Evolutionary conservation across 2,113 vertebrate genomes (phyloP), one percentile per base, ranked within the genome.

Genomic region (Gymnorhina tibicen): DNA sequence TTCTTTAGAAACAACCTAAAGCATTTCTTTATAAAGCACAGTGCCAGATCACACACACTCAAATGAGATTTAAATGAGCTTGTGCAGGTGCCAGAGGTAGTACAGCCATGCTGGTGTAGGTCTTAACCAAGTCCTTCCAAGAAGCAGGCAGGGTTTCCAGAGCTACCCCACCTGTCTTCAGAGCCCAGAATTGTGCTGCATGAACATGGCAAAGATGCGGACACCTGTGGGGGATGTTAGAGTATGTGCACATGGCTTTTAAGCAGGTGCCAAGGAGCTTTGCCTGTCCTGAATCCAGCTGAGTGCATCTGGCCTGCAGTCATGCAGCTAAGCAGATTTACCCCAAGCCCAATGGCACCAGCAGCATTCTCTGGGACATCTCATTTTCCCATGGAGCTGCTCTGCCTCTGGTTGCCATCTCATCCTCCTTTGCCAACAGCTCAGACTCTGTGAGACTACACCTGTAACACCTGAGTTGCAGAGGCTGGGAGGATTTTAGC

Each of bases 341-440:
- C 35, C 24, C 56, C 9, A 26, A 69, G 32, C 35, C 9, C 41
- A 19, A 4, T 0, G 1, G 10, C 53, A 37, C 30, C 7, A 2
- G n/a, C 35, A 59, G 16, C 13, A 21, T 14, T 24, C 35, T 33
- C 37, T 42, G 46, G 23, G 19, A 49, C 0, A 0, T 35, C 41
- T 46, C 5, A 0, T 59, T 68, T 46, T 69, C 41, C 62, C 13
- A 9, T 35, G 14, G 2, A 6, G 6, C 27, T 26, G 4, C 8
- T 47, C 27, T 58, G 49, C 30, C 17, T 62, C n/a, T 33, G 53
- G 30, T 10, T 60, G 63, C 33, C 27, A 27, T 20, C 68, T 69
- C 30, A 21, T 47, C 35, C 35, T 67, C 44, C 59, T 84, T 72
- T 2, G 1, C 39, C 8, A 5, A 11, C 7, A 39, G 41, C 52